Conservation (phyloP, 2,797 vertebrate species). For the Artibeus lituratus region DNA sequence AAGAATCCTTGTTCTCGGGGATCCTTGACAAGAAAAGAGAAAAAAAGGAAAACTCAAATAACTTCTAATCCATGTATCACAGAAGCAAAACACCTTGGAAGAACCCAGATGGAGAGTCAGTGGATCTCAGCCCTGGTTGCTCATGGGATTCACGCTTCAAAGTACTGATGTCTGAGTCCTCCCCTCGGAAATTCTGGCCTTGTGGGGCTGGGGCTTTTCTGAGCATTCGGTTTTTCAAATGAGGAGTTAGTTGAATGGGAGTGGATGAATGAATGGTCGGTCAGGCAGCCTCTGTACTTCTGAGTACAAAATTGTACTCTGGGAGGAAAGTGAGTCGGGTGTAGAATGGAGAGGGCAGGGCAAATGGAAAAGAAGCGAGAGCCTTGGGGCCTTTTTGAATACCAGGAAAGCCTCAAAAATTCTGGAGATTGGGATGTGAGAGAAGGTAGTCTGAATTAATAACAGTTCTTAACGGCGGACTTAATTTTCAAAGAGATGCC, state of each 20-base stretch:
- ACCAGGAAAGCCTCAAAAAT: neutral
- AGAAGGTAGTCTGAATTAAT: neutral
- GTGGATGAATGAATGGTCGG: neutral
- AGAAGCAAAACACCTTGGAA: neutral
- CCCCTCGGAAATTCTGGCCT: neutral
- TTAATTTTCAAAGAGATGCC: neutral
- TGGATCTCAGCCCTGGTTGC: neutral
- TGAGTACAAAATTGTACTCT: neutral
- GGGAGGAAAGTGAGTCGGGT: neutral
- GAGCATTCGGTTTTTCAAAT: neutral
- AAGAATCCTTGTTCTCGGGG: neutral
- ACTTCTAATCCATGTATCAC: neutral
- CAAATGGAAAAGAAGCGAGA: neutral
- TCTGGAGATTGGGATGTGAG: neutral
- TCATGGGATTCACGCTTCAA: neutral
- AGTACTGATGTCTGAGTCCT: accelerated
- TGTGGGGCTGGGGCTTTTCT: neutral
- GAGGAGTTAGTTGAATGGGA: neutral
- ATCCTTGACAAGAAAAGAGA: neutral
- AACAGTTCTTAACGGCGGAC: neutral
- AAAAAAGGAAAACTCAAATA: neutral
- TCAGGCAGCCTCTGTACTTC: neutral
- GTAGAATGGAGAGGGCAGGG: neutral
- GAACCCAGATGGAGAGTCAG: neutral
- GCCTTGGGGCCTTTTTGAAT: neutral